phyloP scores from a whole-genome alignment of 2,888 invertebrate species.

The Nemotelus pantherinus region DNA sequence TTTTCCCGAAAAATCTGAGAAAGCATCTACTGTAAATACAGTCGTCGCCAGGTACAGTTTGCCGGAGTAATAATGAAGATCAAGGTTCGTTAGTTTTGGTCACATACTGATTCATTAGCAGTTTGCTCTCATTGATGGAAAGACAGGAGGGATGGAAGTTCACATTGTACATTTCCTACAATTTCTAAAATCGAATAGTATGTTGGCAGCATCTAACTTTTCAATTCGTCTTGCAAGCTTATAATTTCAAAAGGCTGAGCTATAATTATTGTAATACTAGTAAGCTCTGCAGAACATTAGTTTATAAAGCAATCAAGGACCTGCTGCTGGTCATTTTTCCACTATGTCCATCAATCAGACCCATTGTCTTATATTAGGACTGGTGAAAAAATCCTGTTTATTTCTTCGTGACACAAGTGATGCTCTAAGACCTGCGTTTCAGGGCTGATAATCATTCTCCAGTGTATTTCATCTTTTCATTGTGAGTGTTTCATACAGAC shows the following conservation, averaged over 20 bases:
- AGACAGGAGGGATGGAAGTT: conserved; percentile 16
- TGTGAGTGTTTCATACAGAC: conserved; percentile 1
- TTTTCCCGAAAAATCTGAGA: conserved; percentile 14
- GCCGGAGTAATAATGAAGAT: conserved; percentile 9
- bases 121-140: conserved; percentile 7
- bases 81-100: conserved; percentile 49
- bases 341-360: background rate
- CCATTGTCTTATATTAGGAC: conserved; percentile 7
- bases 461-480: conserved; percentile 15
- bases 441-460: background rate
- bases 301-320: no score
- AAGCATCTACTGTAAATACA: background rate
- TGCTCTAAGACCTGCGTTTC: conserved; percentile 9
- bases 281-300: no score
- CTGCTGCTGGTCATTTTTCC: no score
- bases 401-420: conserved; percentile 37
- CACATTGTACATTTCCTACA: no score
- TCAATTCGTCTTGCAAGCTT: no score
- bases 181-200: no score
- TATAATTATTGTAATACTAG: no score
- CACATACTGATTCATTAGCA: conserved; percentile 47
- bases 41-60: conserved; percentile 48
- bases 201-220: no score
- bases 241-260: no score
- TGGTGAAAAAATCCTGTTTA: conserved; percentile 38